Evolutionary conservation across 2,888 invertebrate species (phyloP).

Genomic region (Yponomeuta plumbellus): DNA sequence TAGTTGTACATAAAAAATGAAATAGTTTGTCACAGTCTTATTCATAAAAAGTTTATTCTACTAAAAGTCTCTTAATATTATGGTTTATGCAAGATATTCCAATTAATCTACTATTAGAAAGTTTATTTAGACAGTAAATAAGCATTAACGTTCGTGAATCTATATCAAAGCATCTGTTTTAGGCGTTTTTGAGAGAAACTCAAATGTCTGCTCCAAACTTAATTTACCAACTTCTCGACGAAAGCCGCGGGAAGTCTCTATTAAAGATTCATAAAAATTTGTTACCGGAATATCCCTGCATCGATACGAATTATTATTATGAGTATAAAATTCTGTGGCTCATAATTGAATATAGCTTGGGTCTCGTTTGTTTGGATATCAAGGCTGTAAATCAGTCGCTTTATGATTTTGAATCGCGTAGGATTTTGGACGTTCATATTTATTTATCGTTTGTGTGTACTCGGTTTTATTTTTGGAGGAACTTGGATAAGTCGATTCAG

Average conservation of each 20-base stretch:
- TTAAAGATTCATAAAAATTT: constrained; percentile 31
- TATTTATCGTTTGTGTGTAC: neutral
- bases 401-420: constrained; percentile 12
- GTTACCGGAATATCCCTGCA: constrained; percentile 29
- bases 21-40: too few species aligned
- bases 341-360: constrained; percentile 35
- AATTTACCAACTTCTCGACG: constrained; percentile 21
- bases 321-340: constrained; percentile 28
- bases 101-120: too few species aligned
- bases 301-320: constrained; percentile 21
- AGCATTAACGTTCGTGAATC: too few species aligned
- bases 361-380: constrained; percentile 7
- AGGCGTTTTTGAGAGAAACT: neutral
- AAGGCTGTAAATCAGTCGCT: constrained; percentile 7
- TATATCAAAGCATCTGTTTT: too few species aligned
- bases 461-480: neutral
- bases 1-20: too few species aligned
- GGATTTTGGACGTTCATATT: constrained; percentile 2
- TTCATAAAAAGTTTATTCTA: too few species aligned
- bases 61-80: too few species aligned
- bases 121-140: too few species aligned
- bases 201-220: neutral
- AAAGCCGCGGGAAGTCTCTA: constrained; percentile 37
- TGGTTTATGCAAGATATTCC: too few species aligned
- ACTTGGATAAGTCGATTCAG: neutral